These are phyloP conservation scores for Parauchenoglanis ngamensis DNA, from an alignment of 2,797 vertebrate species.

Conservation along the genomic window DNA sequence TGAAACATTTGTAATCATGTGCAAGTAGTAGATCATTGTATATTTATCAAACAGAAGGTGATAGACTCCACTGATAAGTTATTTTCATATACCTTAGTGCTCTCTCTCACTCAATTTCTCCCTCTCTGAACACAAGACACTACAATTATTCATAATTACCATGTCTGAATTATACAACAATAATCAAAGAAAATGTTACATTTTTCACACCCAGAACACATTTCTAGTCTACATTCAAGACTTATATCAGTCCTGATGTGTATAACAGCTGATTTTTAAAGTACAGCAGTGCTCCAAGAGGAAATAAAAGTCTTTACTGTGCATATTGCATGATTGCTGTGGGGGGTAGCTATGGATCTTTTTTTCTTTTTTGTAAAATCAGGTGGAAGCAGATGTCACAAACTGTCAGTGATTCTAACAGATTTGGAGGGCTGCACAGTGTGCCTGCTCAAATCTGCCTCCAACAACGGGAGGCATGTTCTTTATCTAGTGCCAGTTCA, in stretches of 20 bases:
- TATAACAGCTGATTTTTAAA: background rate
- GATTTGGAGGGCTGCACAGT: background rate
- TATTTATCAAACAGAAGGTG: background rate
- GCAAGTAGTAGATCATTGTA: background rate
- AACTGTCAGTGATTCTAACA: background rate
- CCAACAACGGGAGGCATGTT: slow-evolving; percentile 13
- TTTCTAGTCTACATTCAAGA: background rate
- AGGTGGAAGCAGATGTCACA: background rate
- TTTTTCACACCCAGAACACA: background rate
- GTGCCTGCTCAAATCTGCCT: background rate
- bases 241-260: background rate
- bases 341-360: background rate
- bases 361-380: background rate
- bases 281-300: background rate
- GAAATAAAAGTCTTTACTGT: background rate
- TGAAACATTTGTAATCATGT: background rate
- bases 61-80: background rate
- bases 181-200: background rate
- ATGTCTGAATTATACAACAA: background rate
- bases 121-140: background rate
- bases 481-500: background rate
- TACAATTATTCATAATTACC: background rate
- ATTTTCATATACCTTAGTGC: background rate
- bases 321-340: background rate
- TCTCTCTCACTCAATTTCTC: background rate